These are phyloP conservation scores for Eulithis prunata DNA, from an alignment of 2,888 invertebrate genomes.

Conservation along the genomic window DNA sequence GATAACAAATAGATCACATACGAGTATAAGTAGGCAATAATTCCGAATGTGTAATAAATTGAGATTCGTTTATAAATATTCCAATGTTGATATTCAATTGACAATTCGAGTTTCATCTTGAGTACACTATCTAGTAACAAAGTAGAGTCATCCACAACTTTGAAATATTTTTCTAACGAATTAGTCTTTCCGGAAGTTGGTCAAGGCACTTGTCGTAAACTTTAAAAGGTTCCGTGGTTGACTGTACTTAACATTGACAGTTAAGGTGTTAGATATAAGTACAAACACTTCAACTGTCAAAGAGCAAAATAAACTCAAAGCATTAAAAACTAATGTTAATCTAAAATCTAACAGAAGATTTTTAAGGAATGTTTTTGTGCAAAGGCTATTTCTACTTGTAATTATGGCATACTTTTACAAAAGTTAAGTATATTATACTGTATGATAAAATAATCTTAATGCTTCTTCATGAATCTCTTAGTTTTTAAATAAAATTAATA, in stretches of 20 bases:
- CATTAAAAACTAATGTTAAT: constrained; percentile 21
- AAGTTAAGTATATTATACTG: neutral
- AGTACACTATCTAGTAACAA: constrained; percentile 45
- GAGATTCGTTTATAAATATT: constrained; percentile 10
- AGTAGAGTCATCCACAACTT: constrained; percentile 34
- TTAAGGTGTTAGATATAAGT: constrained; percentile 25
- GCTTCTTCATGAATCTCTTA: too few species aligned
- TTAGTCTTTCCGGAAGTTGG: neutral
- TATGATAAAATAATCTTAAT: neutral
- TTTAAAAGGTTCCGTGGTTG: constrained; percentile 21
- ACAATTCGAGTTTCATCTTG: constrained; percentile 26
- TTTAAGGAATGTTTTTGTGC: constrained; percentile 15
- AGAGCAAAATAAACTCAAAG: constrained; percentile 28
- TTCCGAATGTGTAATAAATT: neutral
- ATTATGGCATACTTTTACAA: neutral
- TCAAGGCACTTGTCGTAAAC: constrained; percentile 14
- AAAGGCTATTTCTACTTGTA: neutral
- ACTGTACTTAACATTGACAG: constrained; percentile 34
- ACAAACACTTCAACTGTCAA: constrained; percentile 32
- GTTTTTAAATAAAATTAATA: too few species aligned
- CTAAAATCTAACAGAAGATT: constrained; percentile 3
- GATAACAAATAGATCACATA: neutral
- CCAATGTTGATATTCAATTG: constrained; percentile 1
- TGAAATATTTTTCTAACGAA: constrained; percentile 4
- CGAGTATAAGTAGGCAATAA: neutral